A percentile compares a stretch with the other conserved stretches of the same genome.
Evolutionary conservation across 2,888 invertebrate genomes (phyloP).

Genomic region (Autographa gamma): DNA sequence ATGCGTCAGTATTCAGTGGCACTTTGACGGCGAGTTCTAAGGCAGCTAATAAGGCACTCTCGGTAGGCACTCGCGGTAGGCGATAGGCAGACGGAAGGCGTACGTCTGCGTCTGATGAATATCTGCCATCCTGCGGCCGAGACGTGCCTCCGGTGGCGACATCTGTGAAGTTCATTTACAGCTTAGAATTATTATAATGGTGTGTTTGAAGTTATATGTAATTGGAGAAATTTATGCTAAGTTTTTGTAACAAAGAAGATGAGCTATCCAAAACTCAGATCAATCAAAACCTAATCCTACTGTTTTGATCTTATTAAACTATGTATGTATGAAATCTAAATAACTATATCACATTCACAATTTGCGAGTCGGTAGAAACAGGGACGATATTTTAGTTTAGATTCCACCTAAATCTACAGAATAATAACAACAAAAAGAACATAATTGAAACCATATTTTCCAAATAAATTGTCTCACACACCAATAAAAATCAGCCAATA

Average conservation of each 20-base stretch:
- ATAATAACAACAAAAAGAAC: too few relatives aligned
- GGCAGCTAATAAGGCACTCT: conserved; percentile 56
- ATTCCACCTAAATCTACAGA: too few relatives aligned
- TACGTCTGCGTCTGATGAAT: conserved; percentile 59
- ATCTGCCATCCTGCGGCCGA: conserved; percentile 58
- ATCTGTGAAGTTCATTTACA: conserved; percentile 47
- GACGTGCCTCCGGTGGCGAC: conserved; percentile 59
- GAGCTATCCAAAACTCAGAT: too few relatives aligned
- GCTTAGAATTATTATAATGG: conserved; percentile 30
- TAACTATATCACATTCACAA: too few relatives aligned
- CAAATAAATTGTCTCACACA: too few relatives aligned
- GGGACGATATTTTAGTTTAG: too few relatives aligned
- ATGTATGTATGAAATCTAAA: too few relatives aligned
- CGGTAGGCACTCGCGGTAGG: conserved; percentile 6
- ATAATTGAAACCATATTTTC: too few relatives aligned
- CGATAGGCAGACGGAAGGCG: conserved; percentile 52
- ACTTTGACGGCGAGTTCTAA: conserved; percentile 48
- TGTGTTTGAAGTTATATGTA: not conserved
- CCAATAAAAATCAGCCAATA: too few relatives aligned
- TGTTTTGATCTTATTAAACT: too few relatives aligned
- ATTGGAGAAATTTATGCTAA: not conserved
- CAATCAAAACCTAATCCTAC: too few relatives aligned
- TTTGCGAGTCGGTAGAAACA: too few relatives aligned
- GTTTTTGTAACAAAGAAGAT: not conserved
- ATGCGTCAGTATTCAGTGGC: not conserved